phyloP scores from a whole-genome alignment of 2,888 invertebrate species.

The Lapara coniferarum region DNA sequence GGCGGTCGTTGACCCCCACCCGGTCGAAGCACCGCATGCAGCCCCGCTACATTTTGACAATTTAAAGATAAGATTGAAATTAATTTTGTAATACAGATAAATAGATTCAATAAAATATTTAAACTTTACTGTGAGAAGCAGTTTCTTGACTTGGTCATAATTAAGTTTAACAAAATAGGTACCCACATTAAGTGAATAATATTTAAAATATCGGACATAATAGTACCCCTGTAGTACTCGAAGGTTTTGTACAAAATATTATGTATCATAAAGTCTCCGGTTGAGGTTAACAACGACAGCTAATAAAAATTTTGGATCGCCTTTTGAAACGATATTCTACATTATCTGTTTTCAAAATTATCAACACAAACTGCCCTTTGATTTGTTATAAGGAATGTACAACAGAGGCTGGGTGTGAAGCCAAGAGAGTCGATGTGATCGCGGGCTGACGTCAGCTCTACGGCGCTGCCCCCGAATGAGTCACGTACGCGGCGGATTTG shows the following conservation, averaged over 20 bases:
- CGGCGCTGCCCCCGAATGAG: slow-evolving; percentile 42
- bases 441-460: slow-evolving; percentile 48
- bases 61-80: slow-evolving; percentile 46
- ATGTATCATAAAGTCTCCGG: too few relatives aligned
- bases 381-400: slow-evolving; percentile 52
- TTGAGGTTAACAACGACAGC: not conserved
- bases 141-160: not conserved
- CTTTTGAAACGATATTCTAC: too few relatives aligned
- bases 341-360: too few relatives aligned
- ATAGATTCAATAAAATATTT: not conserved
- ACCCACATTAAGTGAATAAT: too few relatives aligned
- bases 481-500: slow-evolving; percentile 42
- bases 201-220: too few relatives aligned
- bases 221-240: too few relatives aligned
- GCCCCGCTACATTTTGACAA: slow-evolving; percentile 59
- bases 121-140: not conserved
- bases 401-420: slow-evolving; percentile 45
- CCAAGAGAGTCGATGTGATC: slow-evolving; percentile 46
- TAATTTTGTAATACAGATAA: slow-evolving; percentile 29
- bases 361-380: slow-evolving; percentile 21
- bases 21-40: slow-evolving; percentile 62
- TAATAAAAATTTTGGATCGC: not conserved
- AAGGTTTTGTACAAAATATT: too few relatives aligned
- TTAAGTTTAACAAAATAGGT: too few relatives aligned
- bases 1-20: slow-evolving; percentile 78